Conservation (phyloP, 30 jellyfish, hydroid and myxozoan species). For the Chrysaora quinquecirrha region DNA sequence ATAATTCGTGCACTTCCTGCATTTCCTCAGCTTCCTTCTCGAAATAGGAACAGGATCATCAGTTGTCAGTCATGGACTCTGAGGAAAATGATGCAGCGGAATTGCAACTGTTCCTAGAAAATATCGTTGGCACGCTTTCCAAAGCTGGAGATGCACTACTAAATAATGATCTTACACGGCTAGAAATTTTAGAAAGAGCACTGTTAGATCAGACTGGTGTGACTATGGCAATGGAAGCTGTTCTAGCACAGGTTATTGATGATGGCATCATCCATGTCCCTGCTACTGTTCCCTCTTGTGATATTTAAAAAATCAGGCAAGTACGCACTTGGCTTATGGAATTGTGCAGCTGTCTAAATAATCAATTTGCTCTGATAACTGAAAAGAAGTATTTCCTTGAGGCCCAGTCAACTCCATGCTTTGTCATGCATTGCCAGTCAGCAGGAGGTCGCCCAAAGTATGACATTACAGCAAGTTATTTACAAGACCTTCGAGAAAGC, state of each 20-base stretch:
- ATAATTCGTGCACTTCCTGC: neutral
- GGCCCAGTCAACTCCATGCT: neutral
- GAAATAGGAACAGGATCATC: neutral
- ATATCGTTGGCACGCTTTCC: conserved; percentile 28
- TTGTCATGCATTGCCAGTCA: neutral
- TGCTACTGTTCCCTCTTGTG: too few relatives aligned
- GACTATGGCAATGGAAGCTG: conserved; percentile 37
- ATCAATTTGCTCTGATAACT: conserved; percentile 10
- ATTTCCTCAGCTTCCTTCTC: neutral
- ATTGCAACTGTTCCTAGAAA: conserved; percentile 26
- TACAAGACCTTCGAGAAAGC: conserved; percentile 21
- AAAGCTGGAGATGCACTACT: conserved; percentile 34
- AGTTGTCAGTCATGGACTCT: conserved; percentile 17
- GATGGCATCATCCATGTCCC: neutral
- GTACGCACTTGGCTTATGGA: conserved; percentile 37
- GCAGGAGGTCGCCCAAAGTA: conserved; percentile 53
- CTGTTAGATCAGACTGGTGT: conserved; percentile 48
- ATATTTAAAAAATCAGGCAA: conserved; percentile 24
- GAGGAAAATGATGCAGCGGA: conserved; percentile 31
- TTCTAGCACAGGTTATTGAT: conserved; percentile 34
- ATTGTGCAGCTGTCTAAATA: conserved; percentile 16
- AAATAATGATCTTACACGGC: conserved; percentile 16
- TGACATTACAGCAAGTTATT: conserved; percentile 36
- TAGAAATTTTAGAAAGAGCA: conserved; percentile 28
- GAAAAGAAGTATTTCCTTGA: neutral